Conservation (phyloP, 2,888 invertebrate genomes). For the Thalpophila matura region DNA sequence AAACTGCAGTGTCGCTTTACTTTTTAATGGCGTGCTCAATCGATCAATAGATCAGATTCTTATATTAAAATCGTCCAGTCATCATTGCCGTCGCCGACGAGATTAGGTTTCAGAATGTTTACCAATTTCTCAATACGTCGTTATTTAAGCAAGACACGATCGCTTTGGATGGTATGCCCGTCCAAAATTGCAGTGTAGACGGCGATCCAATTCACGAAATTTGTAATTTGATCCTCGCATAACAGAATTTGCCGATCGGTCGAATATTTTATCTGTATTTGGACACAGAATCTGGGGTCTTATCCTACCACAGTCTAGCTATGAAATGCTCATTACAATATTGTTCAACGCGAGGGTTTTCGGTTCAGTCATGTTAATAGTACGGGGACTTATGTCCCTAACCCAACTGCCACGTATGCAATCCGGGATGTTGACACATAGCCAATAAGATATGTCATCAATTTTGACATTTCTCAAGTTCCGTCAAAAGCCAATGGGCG, state of each 20-base stretch:
- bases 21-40: not conserved
- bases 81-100: not conserved
- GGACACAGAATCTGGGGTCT: conserved; percentile 21
- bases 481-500: too few species aligned
- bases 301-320: too few species aligned
- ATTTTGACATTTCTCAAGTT: too few species aligned
- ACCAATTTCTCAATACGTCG: conserved; percentile 39
- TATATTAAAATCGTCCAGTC: not conserved
- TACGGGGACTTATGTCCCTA: too few species aligned
- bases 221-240: conserved; percentile 38
- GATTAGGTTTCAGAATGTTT: conserved; percentile 24
- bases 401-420: too few species aligned
- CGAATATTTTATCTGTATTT: conserved; percentile 37
- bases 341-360: too few species aligned
- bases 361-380: too few species aligned
- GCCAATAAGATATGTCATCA: too few species aligned
- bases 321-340: too few species aligned
- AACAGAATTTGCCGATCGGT: conserved; percentile 37
- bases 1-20: not conserved
- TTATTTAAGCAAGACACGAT: conserved; percentile 34
- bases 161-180: conserved; percentile 38
- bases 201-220: conserved; percentile 27
- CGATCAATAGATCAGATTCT: not conserved
- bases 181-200: conserved; percentile 41
- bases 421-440: too few species aligned